Percentiles rank a stretch among this genome's conserved stretches.
Evolutionary conservation across 1,140 invertebrate species (phyloP).

Genomic region (Drosophila kohkoa): DNA sequence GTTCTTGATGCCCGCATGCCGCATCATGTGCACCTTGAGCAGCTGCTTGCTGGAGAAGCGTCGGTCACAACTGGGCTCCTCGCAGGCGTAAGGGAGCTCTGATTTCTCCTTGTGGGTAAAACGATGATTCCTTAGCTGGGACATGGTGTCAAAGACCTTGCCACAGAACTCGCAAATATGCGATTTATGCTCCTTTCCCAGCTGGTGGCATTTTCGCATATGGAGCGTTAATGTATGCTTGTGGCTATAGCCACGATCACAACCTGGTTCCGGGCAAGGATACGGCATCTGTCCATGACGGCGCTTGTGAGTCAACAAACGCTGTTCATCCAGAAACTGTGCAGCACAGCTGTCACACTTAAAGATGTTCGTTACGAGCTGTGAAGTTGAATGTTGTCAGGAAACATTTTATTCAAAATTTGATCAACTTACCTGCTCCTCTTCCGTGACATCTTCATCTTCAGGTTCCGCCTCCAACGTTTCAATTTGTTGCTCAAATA

Average conservation of each 20-base stretch:
- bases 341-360: constrained; percentile 54
- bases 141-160: constrained; percentile 54
- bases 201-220: constrained; percentile 50
- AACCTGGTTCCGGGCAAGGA: constrained; percentile 47
- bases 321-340: constrained; percentile 47
- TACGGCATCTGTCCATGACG: constrained; percentile 53
- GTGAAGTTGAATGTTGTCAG: not conserved
- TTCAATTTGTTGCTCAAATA: not conserved
- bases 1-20: constrained; percentile 67
- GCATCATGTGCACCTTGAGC: constrained; percentile 62
- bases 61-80: constrained; percentile 35
- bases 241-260: constrained; percentile 56
- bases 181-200: constrained; percentile 48
- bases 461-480: not conserved
- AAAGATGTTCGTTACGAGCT: not conserved
- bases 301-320: constrained; percentile 47
- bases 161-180: constrained; percentile 66
- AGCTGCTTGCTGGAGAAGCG: constrained; percentile 58
- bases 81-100: constrained; percentile 42
- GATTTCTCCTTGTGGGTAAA: constrained; percentile 50
- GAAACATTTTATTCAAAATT: no score
- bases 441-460: not conserved
- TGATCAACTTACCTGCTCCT: not conserved
- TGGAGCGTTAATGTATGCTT: constrained; percentile 54
- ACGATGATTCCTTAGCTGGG: constrained; percentile 53